These are phyloP conservation scores for Dicrostonyx torquatus DNA, from an alignment of 2,797 vertebrate genomes.

Conservation along the genomic window DNA sequence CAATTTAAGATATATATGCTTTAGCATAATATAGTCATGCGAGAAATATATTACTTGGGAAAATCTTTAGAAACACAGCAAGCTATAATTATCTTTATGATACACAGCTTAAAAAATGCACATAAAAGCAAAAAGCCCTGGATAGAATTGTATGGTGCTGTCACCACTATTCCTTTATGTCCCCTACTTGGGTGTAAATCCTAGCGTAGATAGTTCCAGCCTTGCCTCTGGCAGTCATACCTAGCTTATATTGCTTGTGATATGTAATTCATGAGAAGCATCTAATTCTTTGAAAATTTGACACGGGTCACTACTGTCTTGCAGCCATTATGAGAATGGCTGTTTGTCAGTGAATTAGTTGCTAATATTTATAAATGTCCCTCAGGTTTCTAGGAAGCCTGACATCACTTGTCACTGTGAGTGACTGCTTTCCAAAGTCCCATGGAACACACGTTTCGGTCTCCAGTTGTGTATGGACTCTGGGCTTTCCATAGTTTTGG, in stretches of 20 bases:
- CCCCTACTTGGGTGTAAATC: neutral
- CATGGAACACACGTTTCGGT: no score
- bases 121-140: neutral
- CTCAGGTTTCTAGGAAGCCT: neutral
- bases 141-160: neutral
- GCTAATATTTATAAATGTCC: neutral
- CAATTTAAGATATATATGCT: conserved; percentile 25
- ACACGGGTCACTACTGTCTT: neutral
- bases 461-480: neutral
- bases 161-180: neutral
- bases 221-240: neutral
- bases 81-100: conserved; percentile 55
- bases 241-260: neutral
- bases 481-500: neutral
- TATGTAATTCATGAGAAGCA: neutral
- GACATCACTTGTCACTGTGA: neutral
- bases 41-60: conserved; percentile 47
- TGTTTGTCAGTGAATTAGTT: neutral
- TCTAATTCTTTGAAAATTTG: neutral
- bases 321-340: neutral
- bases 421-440: neutral
- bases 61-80: neutral
- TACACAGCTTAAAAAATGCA: conserved; percentile 2
- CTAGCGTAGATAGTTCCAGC: neutral
- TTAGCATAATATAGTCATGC: neutral